Evolutionary conservation across 2,888 invertebrate genomes (phyloP).

Genomic region (Drosophila incognita): DNA sequence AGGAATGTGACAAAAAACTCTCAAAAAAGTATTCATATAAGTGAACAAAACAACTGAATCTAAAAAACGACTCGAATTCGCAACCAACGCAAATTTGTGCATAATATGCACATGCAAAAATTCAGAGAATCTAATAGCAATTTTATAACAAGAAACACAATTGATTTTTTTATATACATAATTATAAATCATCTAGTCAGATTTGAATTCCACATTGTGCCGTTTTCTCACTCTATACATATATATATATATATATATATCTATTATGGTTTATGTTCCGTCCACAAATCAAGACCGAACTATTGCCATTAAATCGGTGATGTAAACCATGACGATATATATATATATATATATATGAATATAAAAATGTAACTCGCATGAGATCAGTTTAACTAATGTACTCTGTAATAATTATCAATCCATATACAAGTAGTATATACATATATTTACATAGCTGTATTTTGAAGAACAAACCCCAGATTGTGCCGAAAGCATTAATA

Average conservation of each 20-base stretch:
- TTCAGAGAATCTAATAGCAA: conserved; percentile 17
- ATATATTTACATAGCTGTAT: conserved; percentile 9
- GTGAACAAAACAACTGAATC: conserved; percentile 9
- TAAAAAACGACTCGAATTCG: conserved; percentile 38
- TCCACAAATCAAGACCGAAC: conserved; percentile 53
- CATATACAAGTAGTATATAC: conserved; percentile 11
- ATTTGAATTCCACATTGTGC: conserved; percentile 42
- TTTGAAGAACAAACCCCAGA: conserved; percentile 55
- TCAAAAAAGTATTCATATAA: conserved; percentile 31
- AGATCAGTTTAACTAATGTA: conserved; percentile 15
- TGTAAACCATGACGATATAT: conserved; percentile 4
- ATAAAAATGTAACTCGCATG: conserved; percentile 10
- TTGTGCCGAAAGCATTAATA: conserved; percentile 64
- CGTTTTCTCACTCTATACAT: conserved; percentile 30
- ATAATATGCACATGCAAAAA: conserved; percentile 18
- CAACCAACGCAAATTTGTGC: conserved; percentile 58
- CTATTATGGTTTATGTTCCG: conserved; percentile 65
- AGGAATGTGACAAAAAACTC: conserved; percentile 20
- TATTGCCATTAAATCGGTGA: conserved; percentile 4
- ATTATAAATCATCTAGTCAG: conserved; percentile 42
- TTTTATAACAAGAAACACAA: conserved; percentile 43
- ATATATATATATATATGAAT: not conserved
- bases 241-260: conserved; percentile 6
- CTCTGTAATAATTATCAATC: conserved; percentile 17
- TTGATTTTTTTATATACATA: conserved; percentile 14